Evolutionary conservation across 2,888 invertebrate species (phyloP).

Genomic region (Tetragonisca angustula): DNA sequence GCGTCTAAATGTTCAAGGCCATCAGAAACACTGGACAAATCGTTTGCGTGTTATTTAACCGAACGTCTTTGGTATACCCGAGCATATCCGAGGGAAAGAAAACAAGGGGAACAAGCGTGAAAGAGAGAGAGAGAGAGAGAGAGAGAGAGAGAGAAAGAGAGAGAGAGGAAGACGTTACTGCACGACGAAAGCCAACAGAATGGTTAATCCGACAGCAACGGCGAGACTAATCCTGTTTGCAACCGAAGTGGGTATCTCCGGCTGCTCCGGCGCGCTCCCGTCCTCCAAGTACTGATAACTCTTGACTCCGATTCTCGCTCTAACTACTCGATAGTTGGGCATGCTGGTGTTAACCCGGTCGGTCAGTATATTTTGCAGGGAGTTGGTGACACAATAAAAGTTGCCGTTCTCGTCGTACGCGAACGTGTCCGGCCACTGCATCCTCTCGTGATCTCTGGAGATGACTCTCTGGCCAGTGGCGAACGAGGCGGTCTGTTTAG

Average conservation of each 20-base stretch:
- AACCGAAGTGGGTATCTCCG: conserved; percentile 68
- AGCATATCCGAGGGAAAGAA: conserved; percentile 11
- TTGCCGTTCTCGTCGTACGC: conserved; percentile 88
- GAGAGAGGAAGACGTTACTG: conserved; percentile 50
- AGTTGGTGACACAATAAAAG: conserved; percentile 89
- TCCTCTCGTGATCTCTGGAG: conserved; percentile 87
- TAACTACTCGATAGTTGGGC: conserved; percentile 88
- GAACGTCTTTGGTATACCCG: conserved; percentile 55
- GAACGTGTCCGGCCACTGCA: conserved; percentile 91
- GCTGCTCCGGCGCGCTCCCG: conserved; percentile 74
- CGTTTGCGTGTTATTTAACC: conserved; percentile 16
- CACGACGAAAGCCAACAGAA: conserved; percentile 57
- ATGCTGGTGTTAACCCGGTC: conserved; percentile 86
- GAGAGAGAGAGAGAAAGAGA: not conserved
- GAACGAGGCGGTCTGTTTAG: conserved; percentile 85
- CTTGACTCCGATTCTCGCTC: conserved; percentile 86
- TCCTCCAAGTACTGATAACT: conserved; percentile 87
- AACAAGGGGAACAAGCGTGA: not conserved
- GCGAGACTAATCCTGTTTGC: conserved; percentile 62
- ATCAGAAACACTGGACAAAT: conserved; percentile 38
- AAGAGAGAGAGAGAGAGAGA: not conserved
- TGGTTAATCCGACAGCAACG: conserved; percentile 58
- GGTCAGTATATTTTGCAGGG: conserved; percentile 88
- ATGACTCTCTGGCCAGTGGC: conserved; percentile 87
- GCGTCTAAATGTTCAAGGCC: conserved; percentile 30